phyloP scores from a whole-genome alignment of 2,113 vertebrate species.

The Genyomyrus donnyi region DNA sequence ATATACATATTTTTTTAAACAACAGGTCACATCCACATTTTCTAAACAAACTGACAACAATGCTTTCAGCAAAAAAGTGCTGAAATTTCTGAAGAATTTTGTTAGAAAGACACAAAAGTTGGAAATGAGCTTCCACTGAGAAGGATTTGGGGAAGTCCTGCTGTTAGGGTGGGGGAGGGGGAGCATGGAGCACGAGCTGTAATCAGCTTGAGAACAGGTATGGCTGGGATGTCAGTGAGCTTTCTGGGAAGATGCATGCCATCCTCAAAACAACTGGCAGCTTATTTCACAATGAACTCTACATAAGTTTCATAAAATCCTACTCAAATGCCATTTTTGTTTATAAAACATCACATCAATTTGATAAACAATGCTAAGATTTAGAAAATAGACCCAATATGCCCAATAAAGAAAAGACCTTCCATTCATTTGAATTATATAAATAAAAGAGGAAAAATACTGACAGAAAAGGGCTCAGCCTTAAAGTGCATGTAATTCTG shows the following conservation, averaged over 20 bases:
- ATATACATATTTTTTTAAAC: too few species aligned
- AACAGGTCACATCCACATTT: slow-evolving; percentile 48
- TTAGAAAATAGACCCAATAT: background rate
- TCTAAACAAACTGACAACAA: slow-evolving; percentile 42
- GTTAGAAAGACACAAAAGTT: slow-evolving; percentile 81
- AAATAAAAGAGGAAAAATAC: background rate
- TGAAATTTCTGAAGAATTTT: slow-evolving; percentile 59
- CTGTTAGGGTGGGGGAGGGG: slow-evolving; percentile 26
- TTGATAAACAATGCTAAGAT: background rate
- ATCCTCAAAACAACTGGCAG: background rate
- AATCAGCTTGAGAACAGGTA: slow-evolving; percentile 6
- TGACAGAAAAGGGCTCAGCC: background rate
- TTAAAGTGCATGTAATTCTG: background rate
- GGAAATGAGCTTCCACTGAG: slow-evolving; percentile 40
- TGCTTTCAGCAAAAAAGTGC: slow-evolving; percentile 40
- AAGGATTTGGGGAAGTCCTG: slow-evolving; percentile 36
- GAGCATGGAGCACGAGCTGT: background rate
- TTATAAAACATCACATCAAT: background rate
- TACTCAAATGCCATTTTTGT: background rate
- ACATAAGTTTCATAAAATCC: background rate
- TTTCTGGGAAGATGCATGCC: background rate
- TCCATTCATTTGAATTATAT: background rate
- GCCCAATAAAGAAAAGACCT: background rate
- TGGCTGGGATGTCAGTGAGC: slow-evolving; percentile 15
- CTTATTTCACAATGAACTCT: background rate